These are phyloP conservation scores for Phacellophora camtschatica DNA, from an alignment of 30 jellyfish, hydroid and myxozoan genomes.

Conservation along the genomic window DNA sequence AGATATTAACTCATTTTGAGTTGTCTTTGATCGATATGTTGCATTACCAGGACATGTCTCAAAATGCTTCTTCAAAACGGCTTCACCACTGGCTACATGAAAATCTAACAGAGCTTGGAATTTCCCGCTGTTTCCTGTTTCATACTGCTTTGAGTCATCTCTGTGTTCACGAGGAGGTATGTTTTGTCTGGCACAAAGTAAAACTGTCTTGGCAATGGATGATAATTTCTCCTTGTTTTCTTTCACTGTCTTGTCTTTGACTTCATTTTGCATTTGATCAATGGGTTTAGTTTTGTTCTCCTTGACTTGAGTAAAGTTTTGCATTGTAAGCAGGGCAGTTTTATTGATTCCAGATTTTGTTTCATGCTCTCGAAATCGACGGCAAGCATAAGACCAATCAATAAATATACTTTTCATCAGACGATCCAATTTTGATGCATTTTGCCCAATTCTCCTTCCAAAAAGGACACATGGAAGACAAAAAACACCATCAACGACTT, in stretches of 20 bases:
- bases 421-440: neutral
- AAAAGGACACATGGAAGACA: slow-evolving; percentile 28
- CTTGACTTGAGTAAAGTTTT: neutral
- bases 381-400: neutral
- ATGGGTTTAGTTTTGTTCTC: neutral
- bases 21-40: slow-evolving; percentile 53
- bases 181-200: neutral
- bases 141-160: neutral
- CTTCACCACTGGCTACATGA: slow-evolving; percentile 4
- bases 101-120: neutral
- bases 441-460: slow-evolving; percentile 11
- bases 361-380: neutral
- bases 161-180: slow-evolving; percentile 5
- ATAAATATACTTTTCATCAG: neutral
- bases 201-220: neutral
- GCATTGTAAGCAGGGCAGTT: neutral
- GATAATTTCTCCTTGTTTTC: neutral
- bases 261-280: neutral
- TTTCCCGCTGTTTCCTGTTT: neutral
- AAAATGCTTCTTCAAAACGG: neutral
- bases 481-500: slow-evolving; percentile 44
- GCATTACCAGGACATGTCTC: slow-evolving; percentile 49
- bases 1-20: slow-evolving; percentile 42
- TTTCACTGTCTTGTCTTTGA: neutral
- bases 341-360: neutral